These are phyloP conservation scores for Diarsia dahlii DNA, from an alignment of 2,888 invertebrate genomes.

Conservation along the genomic window DNA sequence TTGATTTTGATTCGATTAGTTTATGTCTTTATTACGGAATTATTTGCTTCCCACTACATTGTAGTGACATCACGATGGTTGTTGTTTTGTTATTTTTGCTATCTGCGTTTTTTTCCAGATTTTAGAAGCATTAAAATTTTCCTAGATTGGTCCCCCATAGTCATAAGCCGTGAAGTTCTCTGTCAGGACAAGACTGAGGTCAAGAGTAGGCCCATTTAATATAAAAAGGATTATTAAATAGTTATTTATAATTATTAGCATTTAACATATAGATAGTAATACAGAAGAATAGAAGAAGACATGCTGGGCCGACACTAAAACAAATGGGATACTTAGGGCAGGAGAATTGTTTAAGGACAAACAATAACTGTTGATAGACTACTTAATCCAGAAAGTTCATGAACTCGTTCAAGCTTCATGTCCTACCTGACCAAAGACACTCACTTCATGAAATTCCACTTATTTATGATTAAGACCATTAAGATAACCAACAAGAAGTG, in stretches of 20 bases:
- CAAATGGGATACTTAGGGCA: too few relatives aligned
- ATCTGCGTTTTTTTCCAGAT: not conserved
- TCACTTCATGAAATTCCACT: not conserved
- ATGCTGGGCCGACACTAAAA: too few relatives aligned
- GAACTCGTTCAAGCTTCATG: not conserved
- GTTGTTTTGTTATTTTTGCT: not conserved
- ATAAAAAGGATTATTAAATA: not conserved
- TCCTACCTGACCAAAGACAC: not conserved
- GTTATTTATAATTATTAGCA: not conserved
- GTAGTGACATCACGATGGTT: not conserved
- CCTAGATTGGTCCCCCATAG: too few relatives aligned
- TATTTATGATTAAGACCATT: slow-evolving; percentile 8
- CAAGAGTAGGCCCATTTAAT: not conserved
- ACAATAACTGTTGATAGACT: not conserved
- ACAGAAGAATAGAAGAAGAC: too few relatives aligned
- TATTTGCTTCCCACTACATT: slow-evolving; percentile 6
- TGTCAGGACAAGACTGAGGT: too few relatives aligned
- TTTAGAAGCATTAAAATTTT: not conserved
- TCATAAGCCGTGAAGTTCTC: too few relatives aligned
- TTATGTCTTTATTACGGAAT: slow-evolving; percentile 54
- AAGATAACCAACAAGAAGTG: slow-evolving; percentile 22
- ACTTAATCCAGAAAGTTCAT: not conserved
- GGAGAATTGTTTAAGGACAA: not conserved
- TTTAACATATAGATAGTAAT: not conserved
- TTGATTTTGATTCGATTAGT: slow-evolving; percentile 65